Base-by-base conservation (phyloP, 1,140 invertebrate species). In the Zaprionus gabonicus region DNA sequence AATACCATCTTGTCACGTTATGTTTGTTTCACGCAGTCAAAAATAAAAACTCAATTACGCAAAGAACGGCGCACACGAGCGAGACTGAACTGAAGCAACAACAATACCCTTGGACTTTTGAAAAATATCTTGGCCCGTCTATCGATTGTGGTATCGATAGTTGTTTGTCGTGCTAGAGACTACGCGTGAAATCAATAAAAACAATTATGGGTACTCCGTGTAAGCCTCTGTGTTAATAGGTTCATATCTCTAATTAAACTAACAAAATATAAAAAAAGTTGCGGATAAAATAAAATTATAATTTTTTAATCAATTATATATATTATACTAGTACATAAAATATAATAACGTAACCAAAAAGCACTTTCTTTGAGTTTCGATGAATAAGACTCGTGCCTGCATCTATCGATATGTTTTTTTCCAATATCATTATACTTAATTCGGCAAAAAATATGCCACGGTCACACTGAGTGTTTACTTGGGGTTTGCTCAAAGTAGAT, bases 1-100 rank as follows among this genome's bases (percentile, higher is more conserved):
- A 88, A 62, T 59, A 88, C 86, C 84, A 88, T 88, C 51, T 62
- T 64, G 65, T 64, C 49, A 49, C 51, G 7, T 57, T 7, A 41
- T 68, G 25, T 44, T 67, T 28, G 31, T 55, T 7, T 17, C 65
- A 57, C 13, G 15, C 3, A 60, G 15, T 20, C 15, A 20, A 49
- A 68, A 71, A 28, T n/a, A 9, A 36, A 68, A 67, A 38, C 31
- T 41, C 55, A 67, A 64, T 77, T 77, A 73, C 71, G 75, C 74
- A 77, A 77, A 77, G 57, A 44, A 44, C 71, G 10, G 41, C 59
- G 41, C 59, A 73, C 63, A 68, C 75, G 58, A 77, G 64, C 74
- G 25, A 60, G 41, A 53, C 53, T 53, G 69, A 76, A 76, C 74
- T 73, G 74, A 67, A 44, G 49, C 41, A 73, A 72, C 63, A 77